A percentile compares a stretch with the other conserved stretches of the same genome.
These are phyloP conservation scores for Hydropsyche betteni DNA, from an alignment of 2,888 invertebrate species.

Conservation along the genomic window DNA sequence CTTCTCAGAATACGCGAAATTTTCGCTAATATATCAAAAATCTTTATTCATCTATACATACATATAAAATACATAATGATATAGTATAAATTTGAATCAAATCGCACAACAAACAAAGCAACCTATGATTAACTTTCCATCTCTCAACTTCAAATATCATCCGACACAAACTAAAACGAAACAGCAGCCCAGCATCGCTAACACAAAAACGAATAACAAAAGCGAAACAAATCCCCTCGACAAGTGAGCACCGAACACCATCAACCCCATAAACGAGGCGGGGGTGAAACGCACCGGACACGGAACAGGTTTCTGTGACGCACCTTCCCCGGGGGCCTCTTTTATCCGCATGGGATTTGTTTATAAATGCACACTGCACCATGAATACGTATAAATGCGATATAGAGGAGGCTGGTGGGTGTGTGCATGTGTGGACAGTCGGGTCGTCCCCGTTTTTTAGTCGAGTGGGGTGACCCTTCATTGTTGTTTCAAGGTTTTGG, in stretches of 20 bases:
- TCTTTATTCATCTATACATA: too few relatives aligned
- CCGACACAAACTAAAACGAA: too few relatives aligned
- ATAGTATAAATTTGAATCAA: too few relatives aligned
- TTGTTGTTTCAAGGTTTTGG: slow-evolving; percentile 47
- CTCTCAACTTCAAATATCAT: too few relatives aligned
- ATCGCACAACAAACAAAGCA: too few relatives aligned
- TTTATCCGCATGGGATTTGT: slow-evolving; percentile 13
- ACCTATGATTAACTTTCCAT: too few relatives aligned
- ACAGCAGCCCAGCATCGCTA: too few relatives aligned
- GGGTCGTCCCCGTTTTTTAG: slow-evolving; percentile 41
- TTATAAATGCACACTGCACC: slow-evolving; percentile 8
- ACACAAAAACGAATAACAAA: too few relatives aligned
- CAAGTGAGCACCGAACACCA: slow-evolving; percentile 42
- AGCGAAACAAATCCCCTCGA: slow-evolving; percentile 5
- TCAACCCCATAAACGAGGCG: slow-evolving; percentile 9
- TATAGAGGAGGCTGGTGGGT: slow-evolving; percentile 12
- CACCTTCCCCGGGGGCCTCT: slow-evolving; percentile 31
- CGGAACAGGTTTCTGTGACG: slow-evolving; percentile 47
- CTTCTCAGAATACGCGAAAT: too few relatives aligned
- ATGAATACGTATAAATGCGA: neutral
- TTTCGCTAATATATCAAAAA: too few relatives aligned
- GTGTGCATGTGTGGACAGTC: neutral
- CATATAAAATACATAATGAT: too few relatives aligned
- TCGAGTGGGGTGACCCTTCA: slow-evolving; percentile 33
- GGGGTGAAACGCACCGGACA: slow-evolving; percentile 37